Base-by-base conservation (phyloP, 2,888 invertebrate genomes). In the Ochlodes sylvanus region DNA sequence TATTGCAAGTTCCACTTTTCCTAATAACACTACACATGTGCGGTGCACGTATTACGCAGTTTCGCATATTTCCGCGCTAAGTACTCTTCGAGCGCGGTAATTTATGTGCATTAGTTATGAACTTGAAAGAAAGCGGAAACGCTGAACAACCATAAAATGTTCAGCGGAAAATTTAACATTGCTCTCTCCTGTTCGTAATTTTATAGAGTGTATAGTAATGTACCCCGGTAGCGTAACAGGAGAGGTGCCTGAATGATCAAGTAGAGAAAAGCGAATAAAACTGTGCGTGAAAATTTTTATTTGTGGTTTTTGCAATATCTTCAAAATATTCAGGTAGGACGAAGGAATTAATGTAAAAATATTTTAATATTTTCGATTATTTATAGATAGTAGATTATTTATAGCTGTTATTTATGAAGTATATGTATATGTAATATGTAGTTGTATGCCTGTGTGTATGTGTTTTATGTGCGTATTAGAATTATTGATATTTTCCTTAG, bases 21-120 rank as follows among this genome's bases (percentile, higher is more conserved):
- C 65, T 66, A 66, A 66, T 66, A 58, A 66, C 60, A 52, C 27
- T 42, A 66, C 27, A 66, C 54, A 66, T 66, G 44, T 15, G 32
- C 27, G 0, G 54, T 15, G 32, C 27, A 7, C 50, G 21, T 79
- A 79, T 82, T 78, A 80, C 76, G 79, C 84, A 84, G 85, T 87
- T 84, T 85, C 83, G 80, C 86, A 87, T 87, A 85, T 83, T 85
- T 85, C 79, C 76, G 76, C 79, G 78, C 77, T 79, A 87, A 88
- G 84, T 80, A 80, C 79, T 73, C 81, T 80, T 79, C 55, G 47
- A 61, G 77, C 76, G 75, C 73, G 81, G 79, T 84, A 87, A 88
- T 87, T 84, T 88, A 89, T 88, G 87, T 79, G 83, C 86, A 87
- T 86, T 81, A 81, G 78, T 83, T 86, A 83, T 78, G 76, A 78